Percentiles rank a stretch among this genome's conserved stretches.
Evolutionary conservation across 2,113 vertebrate species (phyloP).

Genomic region (Vidua macroura): DNA sequence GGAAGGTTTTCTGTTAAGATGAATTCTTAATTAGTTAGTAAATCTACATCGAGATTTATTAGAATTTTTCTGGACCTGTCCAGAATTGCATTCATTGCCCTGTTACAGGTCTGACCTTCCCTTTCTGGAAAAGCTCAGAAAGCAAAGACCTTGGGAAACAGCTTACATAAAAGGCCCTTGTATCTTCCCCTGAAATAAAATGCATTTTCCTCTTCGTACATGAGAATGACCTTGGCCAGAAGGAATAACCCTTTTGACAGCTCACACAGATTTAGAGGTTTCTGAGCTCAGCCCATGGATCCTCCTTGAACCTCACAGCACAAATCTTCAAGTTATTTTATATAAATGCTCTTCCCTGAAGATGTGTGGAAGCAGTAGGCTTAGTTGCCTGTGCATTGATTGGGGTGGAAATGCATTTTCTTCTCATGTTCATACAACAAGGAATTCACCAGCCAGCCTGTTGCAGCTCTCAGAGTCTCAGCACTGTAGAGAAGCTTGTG

Average conservation of each 20-base stretch:
- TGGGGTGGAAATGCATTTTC: neutral
- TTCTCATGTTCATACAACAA: neutral
- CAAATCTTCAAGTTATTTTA: neutral
- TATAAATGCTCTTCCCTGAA: neutral
- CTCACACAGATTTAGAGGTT: neutral
- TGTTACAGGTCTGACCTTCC: neutral
- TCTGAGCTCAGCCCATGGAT: neutral
- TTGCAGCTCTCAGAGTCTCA: neutral
- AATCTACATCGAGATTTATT: neutral
- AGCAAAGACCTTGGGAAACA: neutral
- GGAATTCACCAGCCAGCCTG: neutral
- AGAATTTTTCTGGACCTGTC: neutral
- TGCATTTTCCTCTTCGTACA: neutral
- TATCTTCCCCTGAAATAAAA: neutral
- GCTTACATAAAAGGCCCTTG: neutral
- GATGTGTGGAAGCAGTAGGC: neutral
- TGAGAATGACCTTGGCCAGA: neutral
- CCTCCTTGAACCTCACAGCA: neutral
- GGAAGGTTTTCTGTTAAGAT: neutral
- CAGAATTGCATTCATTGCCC: neutral
- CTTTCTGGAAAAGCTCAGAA: neutral
- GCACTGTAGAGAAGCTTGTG: neutral
- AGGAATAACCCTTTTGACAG: neutral
- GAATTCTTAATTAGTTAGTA: slow-evolving; percentile 12
- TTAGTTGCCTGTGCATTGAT: neutral